Conservation (phyloP, 2,797 vertebrate species). For the Clamator glandarius region DNA sequence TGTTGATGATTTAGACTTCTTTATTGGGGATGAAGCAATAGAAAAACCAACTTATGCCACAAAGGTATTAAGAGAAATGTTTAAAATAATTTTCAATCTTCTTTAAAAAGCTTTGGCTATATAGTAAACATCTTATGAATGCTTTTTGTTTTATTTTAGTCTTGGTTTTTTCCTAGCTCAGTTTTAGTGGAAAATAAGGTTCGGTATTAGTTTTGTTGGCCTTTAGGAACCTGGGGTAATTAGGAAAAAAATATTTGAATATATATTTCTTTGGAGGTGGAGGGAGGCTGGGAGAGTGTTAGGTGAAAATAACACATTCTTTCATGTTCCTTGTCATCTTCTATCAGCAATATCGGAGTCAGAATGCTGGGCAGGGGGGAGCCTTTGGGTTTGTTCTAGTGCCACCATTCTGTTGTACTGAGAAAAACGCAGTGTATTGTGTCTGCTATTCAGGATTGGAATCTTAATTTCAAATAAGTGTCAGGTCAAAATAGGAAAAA, state of each 20-base stretch:
- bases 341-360: rapidly evolving
- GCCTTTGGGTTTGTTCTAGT: neutral
- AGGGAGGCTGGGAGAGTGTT: neutral
- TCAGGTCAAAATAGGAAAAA: rapidly evolving
- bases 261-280: neutral
- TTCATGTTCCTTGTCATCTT: neutral
- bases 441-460: neutral
- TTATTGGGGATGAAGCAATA: slow-evolving; percentile 96
- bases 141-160: neutral
- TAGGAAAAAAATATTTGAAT: neutral
- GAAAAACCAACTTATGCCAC: slow-evolving; percentile 97
- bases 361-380: neutral
- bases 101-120: neutral
- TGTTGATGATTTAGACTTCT: slow-evolving; percentile 97
- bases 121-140: neutral
- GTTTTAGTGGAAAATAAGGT: neutral
- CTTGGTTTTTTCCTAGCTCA: neutral
- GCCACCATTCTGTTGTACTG: neutral
- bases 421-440: rapidly evolving
- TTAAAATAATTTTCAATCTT: neutral
- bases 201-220: neutral
- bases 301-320: neutral
- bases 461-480: neutral
- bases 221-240: neutral
- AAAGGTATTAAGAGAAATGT: slow-evolving; percentile 81